phyloP scores from a whole-genome alignment of 2,888 invertebrate genomes.

The Pterobdella sp. region DNA sequence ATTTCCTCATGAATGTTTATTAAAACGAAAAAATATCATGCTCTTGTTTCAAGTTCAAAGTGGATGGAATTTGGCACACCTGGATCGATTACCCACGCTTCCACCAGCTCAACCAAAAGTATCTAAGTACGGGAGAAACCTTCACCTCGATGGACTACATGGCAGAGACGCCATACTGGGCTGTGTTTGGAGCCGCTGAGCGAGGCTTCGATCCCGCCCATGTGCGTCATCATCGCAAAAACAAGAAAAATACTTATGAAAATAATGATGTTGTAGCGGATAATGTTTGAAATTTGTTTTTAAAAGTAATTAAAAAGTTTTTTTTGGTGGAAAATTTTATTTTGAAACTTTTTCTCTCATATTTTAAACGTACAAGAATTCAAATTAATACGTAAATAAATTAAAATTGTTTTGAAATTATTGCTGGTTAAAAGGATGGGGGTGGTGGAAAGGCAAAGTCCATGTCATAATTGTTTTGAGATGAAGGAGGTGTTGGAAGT shows the following conservation, averaged over 20 bases:
- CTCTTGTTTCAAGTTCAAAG: constrained; percentile 51
- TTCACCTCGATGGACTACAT: constrained; percentile 57
- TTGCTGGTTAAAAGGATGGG: background rate
- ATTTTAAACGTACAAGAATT: background rate
- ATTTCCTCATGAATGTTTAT: constrained; percentile 1
- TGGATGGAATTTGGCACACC: constrained; percentile 56
- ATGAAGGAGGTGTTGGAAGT: constrained; percentile 13
- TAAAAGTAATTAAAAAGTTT: background rate
- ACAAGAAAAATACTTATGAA: constrained; percentile 27
- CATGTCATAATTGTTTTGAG: background rate
- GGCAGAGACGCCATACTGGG: constrained; percentile 56
- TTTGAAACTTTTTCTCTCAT: no score
- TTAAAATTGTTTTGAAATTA: background rate
- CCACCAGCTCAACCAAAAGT: constrained; percentile 52
- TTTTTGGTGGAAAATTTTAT: background rate
- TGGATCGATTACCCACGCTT: constrained; percentile 59
- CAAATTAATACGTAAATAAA: background rate
- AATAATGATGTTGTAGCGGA: background rate
- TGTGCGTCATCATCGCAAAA: constrained; percentile 50
- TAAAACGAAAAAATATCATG: background rate
- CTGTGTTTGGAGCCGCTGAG: constrained; percentile 55
- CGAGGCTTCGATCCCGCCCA: constrained; percentile 58
- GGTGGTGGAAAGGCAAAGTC: background rate
- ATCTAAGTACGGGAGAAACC: constrained; percentile 46
- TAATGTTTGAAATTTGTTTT: background rate